A percentile compares a stretch with the other conserved stretches of the same genome.
Evolutionary conservation across 2,888 invertebrate genomes (phyloP).

Genomic region (Acronicta alni): DNA sequence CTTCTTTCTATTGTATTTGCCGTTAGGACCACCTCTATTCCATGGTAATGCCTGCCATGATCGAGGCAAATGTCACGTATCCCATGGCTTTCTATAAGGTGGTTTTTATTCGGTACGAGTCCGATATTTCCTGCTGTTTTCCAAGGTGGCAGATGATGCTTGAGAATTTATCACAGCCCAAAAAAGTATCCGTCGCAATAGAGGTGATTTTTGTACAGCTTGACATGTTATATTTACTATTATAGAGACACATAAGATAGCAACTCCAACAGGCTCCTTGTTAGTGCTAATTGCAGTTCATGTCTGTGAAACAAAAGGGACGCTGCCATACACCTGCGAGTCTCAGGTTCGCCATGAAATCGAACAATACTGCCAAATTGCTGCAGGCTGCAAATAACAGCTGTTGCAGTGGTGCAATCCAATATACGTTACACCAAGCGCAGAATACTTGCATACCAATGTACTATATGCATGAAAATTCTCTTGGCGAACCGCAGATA

Average conservation of each 20-base stretch:
- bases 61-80: no score
- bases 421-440: slow-evolving; percentile 2
- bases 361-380: slow-evolving; percentile 35
- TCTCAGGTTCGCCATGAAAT: not conserved
- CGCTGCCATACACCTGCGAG: not conserved
- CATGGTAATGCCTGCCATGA: no score
- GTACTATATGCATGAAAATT: slow-evolving; percentile 38
- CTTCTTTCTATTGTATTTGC: no score
- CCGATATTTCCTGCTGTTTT: no score
- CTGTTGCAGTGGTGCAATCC: not conserved
- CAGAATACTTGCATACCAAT: slow-evolving; percentile 31
- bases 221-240: not conserved
- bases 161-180: no score
- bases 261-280: not conserved
- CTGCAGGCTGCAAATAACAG: not conserved
- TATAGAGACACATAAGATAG: slow-evolving; percentile 1
- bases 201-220: not conserved
- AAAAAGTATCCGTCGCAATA: no score
- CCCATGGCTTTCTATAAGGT: no score
- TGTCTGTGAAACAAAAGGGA: slow-evolving; percentile 8
- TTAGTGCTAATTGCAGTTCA: slow-evolving; percentile 6
- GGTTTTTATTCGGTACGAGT: no score
- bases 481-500: slow-evolving; percentile 11
- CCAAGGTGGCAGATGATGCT: no score
- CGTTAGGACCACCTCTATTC: no score